Evolutionary conservation across 2,797 vertebrate genomes (phyloP).

Genomic region (Paguma larvata): DNA sequence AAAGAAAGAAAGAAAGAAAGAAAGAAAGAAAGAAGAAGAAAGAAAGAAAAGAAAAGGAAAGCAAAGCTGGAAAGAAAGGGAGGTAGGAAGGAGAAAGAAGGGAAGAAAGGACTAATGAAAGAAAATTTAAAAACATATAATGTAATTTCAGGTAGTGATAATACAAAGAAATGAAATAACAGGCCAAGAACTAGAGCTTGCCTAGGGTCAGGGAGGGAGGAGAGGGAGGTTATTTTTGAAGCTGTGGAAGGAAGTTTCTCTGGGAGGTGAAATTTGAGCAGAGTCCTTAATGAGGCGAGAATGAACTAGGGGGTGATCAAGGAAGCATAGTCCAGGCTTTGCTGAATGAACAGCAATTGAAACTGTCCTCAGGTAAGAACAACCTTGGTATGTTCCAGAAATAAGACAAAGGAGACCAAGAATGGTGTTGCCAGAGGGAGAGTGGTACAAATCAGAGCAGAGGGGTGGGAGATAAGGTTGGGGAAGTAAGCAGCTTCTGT

Average conservation of each 20-base stretch:
- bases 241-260: not conserved
- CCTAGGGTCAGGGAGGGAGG: not conserved
- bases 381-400: not conserved
- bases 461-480: not conserved
- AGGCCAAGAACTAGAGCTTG: not conserved
- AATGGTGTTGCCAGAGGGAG: not conserved
- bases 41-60: not conserved
- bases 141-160: not conserved
- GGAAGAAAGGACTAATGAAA: not conserved
- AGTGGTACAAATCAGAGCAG: not conserved
- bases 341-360: not conserved
- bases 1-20: fast-evolving
- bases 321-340: not conserved
- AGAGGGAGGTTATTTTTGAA: not conserved
- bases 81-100: not conserved
- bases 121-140: not conserved
- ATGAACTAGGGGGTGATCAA: not conserved
- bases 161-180: not conserved
- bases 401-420: not conserved
- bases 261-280: not conserved
- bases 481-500: not conserved
- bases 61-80: not conserved
- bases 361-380: not conserved
- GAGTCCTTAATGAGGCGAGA: not conserved
- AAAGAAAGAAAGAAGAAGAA: too few relatives aligned